These are phyloP conservation scores for Myrmecophaga tridactyla DNA, from an alignment of 2,113 vertebrate species.

Conservation along the genomic window DNA sequence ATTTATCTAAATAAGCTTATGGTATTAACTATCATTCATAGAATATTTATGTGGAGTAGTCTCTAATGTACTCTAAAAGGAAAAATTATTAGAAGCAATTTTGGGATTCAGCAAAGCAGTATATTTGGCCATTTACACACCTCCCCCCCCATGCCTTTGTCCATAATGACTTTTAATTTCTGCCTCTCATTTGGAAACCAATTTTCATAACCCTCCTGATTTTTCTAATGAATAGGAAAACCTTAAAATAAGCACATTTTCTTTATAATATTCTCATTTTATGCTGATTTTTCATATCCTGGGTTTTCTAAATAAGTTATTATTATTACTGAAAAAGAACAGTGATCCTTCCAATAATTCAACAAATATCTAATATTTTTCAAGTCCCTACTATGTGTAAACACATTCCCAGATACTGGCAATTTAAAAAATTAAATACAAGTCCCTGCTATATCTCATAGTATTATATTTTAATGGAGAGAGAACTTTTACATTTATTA, in stretches of 20 bases:
- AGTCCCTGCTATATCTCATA: background rate
- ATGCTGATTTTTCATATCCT: background rate
- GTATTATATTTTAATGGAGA: background rate
- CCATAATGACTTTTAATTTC: background rate
- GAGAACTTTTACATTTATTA: background rate
- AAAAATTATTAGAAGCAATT: background rate
- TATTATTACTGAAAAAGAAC: background rate
- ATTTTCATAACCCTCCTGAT: background rate
- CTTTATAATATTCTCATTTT: background rate
- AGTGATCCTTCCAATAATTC: background rate
- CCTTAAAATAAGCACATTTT: background rate
- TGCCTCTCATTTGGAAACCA: background rate
- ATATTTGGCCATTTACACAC: constrained; percentile 35
- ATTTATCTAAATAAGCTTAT: constrained; percentile 38
- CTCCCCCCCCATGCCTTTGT: background rate
- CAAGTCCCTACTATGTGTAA: background rate
- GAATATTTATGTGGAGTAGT: constrained; percentile 26
- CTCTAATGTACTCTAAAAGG: background rate
- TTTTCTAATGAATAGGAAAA: background rate
- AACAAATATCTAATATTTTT: background rate
- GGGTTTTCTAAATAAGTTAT: background rate
- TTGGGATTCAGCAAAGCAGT: constrained; percentile 32
- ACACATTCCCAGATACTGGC: background rate
- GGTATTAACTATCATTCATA: background rate
- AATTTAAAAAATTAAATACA: background rate